Evolutionary conservation across 2,888 invertebrate species (phyloP).

Genomic region (Dioctria rufipes): DNA sequence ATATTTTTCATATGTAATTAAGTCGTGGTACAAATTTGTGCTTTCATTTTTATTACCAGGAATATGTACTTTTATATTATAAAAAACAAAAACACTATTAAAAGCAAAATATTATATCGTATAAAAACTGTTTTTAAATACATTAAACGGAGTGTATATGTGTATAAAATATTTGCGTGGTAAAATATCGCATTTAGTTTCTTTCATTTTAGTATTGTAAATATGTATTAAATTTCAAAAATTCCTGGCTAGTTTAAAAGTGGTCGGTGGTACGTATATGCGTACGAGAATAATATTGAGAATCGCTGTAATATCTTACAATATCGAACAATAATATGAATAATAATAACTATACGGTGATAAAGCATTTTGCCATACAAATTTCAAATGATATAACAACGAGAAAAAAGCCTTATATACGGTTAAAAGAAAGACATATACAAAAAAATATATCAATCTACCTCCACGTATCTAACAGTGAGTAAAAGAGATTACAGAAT

Average conservation of each 20-base stretch:
- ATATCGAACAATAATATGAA: background rate
- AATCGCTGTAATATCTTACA: background rate
- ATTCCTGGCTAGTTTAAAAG: background rate
- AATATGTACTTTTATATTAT: background rate
- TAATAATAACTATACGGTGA: background rate
- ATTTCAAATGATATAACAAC: background rate
- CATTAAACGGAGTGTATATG: constrained; percentile 16
- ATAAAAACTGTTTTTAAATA: background rate
- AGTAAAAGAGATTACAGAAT: no score
- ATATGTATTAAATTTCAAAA: background rate
- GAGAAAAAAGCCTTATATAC: no score
- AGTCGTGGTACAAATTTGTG: background rate
- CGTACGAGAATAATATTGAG: background rate
- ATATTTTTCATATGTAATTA: background rate
- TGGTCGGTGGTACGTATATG: background rate
- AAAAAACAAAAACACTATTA: background rate
- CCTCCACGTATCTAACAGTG: background rate
- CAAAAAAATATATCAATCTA: background rate
- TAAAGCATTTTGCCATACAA: background rate
- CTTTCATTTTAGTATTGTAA: background rate
- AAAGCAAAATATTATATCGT: background rate
- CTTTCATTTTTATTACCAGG: background rate
- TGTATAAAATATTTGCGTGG: background rate
- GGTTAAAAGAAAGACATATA: background rate
- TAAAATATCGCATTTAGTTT: constrained; percentile 1